Evolutionary conservation across 2,113 vertebrate species (phyloP).

Genomic region (Apteryx owenii): DNA sequence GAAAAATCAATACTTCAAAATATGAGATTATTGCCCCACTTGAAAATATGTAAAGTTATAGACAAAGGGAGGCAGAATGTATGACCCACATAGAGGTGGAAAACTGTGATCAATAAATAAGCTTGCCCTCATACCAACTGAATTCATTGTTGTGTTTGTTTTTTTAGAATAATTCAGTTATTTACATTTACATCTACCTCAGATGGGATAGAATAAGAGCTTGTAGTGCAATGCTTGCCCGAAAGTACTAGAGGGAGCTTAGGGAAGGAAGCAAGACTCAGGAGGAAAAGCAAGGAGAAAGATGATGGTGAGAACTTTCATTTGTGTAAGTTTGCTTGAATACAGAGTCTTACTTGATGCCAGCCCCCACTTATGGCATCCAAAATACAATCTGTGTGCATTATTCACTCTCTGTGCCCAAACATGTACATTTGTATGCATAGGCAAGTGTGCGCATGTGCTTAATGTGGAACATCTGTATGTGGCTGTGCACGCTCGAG

Average conservation of each 20-base stretch:
- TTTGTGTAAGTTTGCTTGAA: neutral
- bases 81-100: neutral
- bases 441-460: neutral
- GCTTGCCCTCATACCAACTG: neutral
- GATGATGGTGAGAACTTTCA: neutral
- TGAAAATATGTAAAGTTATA: neutral
- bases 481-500: neutral
- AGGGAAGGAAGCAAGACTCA: neutral
- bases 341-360: neutral
- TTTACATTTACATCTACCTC: neutral
- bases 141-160: neutral
- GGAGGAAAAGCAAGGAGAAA: neutral
- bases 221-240: neutral
- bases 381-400: neutral
- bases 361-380: neutral
- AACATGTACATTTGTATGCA: neutral
- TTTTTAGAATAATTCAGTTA: neutral
- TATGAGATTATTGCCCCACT: neutral
- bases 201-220: neutral
- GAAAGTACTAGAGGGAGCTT: constrained; percentile 19
- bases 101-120: neutral
- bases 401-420: neutral
- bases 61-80: neutral
- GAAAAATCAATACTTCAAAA: neutral
- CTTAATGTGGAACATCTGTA: neutral